Evolutionary conservation across 2,888 invertebrate species (phyloP).

Genomic region (Torymus tubicola): DNA sequence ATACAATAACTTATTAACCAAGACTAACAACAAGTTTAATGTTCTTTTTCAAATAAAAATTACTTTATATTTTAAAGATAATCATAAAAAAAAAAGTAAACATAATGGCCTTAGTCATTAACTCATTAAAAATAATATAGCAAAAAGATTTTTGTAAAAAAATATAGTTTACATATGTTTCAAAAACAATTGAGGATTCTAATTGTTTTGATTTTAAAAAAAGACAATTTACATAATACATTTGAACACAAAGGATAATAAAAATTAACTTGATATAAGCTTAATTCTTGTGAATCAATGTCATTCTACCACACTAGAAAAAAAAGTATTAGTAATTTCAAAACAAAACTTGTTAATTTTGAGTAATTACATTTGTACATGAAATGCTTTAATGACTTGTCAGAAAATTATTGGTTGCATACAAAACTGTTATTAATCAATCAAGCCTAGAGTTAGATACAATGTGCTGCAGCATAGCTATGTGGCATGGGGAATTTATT

Average conservation of each 20-base stretch:
- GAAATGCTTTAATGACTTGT: slow-evolving; percentile 15
- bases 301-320: neutral
- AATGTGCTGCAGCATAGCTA: slow-evolving; percentile 72
- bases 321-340: slow-evolving; percentile 4
- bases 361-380: neutral
- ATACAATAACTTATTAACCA: slow-evolving; percentile 30
- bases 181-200: neutral
- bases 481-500: slow-evolving; percentile 69
- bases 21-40: slow-evolving; percentile 16
- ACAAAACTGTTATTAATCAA: slow-evolving; percentile 40
- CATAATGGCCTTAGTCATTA: too few relatives aligned
- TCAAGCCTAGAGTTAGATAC: slow-evolving; percentile 72
- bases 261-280: slow-evolving; percentile 5
- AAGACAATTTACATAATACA: slow-evolving; percentile 18
- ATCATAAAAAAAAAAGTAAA: neutral
- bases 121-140: too few relatives aligned
- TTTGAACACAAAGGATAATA: slow-evolving; percentile 23
- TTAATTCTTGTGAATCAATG: neutral
- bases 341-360: slow-evolving; percentile 14
- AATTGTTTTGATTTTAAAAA: neutral
- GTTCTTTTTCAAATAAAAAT: slow-evolving; percentile 8
- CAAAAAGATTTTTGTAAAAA: too few relatives aligned
- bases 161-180: neutral
- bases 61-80: too few relatives aligned
- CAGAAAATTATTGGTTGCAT: slow-evolving; percentile 2